Evolutionary conservation across 53 echinoderm and acorn worm genomes (phyloP).

Genomic region (Pentamera pediparva): DNA sequence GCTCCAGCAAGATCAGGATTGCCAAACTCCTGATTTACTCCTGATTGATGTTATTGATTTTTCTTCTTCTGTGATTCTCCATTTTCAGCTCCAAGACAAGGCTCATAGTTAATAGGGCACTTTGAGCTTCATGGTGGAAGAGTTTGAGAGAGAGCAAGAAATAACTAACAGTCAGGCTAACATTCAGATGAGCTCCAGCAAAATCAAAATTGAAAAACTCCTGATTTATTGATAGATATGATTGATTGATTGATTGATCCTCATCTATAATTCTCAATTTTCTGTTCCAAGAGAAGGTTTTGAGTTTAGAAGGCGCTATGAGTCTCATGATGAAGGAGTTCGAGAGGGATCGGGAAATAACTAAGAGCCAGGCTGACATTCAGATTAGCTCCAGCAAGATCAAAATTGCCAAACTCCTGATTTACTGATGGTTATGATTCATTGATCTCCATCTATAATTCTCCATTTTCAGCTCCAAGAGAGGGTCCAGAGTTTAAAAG

Average conservation of each 20-base stretch:
- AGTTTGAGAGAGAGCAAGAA: conserved; percentile 88
- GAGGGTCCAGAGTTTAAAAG: conserved; percentile 76
- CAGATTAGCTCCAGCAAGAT: conserved; percentile 78
- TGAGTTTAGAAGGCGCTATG: conserved; percentile 71
- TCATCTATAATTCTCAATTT: too few relatives aligned
- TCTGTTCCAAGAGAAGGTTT: conserved; percentile 73
- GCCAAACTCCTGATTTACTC: conserved; percentile 89
- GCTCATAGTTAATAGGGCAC: conserved; percentile 72
- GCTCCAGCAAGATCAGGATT: conserved; percentile 83
- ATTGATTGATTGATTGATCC: too few relatives aligned
- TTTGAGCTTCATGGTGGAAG: conserved; percentile 82
- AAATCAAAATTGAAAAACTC: conserved; percentile 90
- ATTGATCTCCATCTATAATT: too few relatives aligned
- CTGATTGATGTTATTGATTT: too few relatives aligned
- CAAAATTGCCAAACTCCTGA: conserved; percentile 88
- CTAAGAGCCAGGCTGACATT: conserved; percentile 53
- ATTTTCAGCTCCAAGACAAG: conserved; percentile 65
- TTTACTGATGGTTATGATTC: too few relatives aligned
- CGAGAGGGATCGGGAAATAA: conserved; percentile 79
- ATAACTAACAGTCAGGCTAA: conserved; percentile 57
- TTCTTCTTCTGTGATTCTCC: background rate
- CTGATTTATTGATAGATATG: too few relatives aligned
- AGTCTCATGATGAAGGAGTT: conserved; percentile 94
- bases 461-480: conserved; percentile 85
- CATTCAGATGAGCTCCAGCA: conserved; percentile 69